Evolutionary conservation across 2,888 invertebrate genomes (phyloP), one percentile per base, ranked within the genome.

Genomic region (Drosophila longiperda): DNA sequence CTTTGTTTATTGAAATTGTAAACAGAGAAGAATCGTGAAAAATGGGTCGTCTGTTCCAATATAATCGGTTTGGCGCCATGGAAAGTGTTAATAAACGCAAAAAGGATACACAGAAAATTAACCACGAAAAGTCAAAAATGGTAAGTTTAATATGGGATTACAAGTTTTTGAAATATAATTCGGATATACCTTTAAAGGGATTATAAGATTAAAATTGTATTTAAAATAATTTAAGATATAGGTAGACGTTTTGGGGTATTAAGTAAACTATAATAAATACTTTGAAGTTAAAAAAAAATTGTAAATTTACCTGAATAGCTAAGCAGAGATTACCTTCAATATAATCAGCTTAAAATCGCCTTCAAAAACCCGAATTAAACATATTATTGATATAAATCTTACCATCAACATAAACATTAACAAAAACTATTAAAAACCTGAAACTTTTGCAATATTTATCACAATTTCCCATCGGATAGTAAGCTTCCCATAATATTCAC

Each of bases 31-130:
- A 64, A 71, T 50, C 59, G 36, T n/a, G 29, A 12, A 81, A 74
- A 81, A 92, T 91, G 91, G 92, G 92, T 75, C 91, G 92, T 60
- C 82, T 91, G 12, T 92, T 92, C 73, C 91, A 92, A 70, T 91
- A 92, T 59, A 91, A 92, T 78, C 91, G 91, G 65, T 92, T 91
- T 72, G 90, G 82, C 73, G 83, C 82, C 77, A 73, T 78, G 67
- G 86, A 89, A 68, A 84, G 71, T 40, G 65, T 64, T 49, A 87
- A 82, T 59, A 85, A 89, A 52, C 80, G 78, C 69, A 86, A 83
- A 79, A 86, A 90, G 90, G 88, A 88, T 88, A 83, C 81, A 17
- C 76, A 71, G 45, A 67, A 65, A n/a, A 90, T 80, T 48, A 45
- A 70, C 33, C 78, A 81, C 11, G 78, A 72, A 29, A 87, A 83